A percentile compares a stretch with the other conserved stretches of the same genome.
These are phyloP conservation scores for Drosophila macrothrix DNA, from an alignment of 2,888 invertebrate genomes.

Conservation along the genomic window DNA sequence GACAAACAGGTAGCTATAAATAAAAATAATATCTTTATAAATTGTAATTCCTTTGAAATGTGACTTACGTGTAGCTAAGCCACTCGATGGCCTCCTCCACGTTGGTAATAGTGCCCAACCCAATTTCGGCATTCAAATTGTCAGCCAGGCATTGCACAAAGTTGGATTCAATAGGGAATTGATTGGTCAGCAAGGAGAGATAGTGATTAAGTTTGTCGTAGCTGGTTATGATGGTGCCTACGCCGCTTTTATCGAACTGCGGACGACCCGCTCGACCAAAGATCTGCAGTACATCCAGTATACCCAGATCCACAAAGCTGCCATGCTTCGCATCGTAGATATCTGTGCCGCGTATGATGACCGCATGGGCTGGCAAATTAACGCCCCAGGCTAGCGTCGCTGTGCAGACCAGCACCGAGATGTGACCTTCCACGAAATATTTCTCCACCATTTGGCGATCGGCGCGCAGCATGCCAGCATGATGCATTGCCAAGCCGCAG, in stretches of 20 bases:
- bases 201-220: conserved; percentile 97
- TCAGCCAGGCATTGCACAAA: conserved; percentile 96
- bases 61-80: conserved; percentile 93
- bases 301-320: conserved; percentile 96
- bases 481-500: conserved; percentile 96
- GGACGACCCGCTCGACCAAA: conserved; percentile 99
- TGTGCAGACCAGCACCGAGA: conserved; percentile 97
- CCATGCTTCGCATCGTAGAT: conserved; percentile 98
- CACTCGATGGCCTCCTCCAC: conserved; percentile 98
- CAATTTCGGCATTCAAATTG: conserved; percentile 99
- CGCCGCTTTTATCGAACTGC: conserved; percentile 97
- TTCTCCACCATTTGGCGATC: conserved; percentile 96
- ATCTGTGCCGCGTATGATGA: conserved; percentile 92
- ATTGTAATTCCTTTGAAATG: too few species aligned
- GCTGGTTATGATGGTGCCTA: conserved; percentile 97
- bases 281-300: conserved; percentile 98
- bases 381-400: conserved; percentile 99
- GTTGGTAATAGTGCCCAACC: conserved; percentile 97
- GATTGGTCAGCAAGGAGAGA: conserved; percentile 96
- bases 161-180: conserved; percentile 99
- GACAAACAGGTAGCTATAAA: conserved; percentile 90
- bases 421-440: conserved; percentile 94
- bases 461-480: conserved; percentile 96
- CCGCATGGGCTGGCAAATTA: conserved; percentile 99
- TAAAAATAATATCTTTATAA: not conserved